Conservation (phyloP, 2,797 vertebrate species). For the Arnoldichthys spilopterus region DNA sequence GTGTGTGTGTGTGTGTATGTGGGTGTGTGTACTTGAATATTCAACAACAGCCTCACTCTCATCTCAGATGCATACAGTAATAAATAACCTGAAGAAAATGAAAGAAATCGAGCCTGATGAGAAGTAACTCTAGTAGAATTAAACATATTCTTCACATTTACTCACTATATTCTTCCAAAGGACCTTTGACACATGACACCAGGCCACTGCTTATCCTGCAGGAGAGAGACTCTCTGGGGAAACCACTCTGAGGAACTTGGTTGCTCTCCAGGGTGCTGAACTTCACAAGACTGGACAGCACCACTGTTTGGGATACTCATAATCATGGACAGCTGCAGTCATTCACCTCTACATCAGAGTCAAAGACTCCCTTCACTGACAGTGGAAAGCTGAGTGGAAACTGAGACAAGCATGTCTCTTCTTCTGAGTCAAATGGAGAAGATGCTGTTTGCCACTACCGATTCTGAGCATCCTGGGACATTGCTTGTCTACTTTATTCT, state of each 20-base stretch:
- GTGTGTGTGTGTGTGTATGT: slow-evolving; percentile 6
- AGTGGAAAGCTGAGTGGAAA: neutral
- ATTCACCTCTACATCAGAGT: neutral
- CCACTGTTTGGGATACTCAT: neutral
- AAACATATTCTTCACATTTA: neutral
- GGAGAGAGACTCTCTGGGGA: neutral
- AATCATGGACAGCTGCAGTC: neutral
- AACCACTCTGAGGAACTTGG: neutral
- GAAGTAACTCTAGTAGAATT: neutral
- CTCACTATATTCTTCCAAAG: neutral
- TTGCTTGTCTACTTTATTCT: neutral
- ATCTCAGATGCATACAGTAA: slow-evolving; percentile 11
- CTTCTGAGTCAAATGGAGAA: neutral
- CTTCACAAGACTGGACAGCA: neutral
- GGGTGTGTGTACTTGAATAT: neutral
- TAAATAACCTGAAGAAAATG: neutral
- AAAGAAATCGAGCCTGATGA: neutral
- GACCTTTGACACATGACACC: neutral
- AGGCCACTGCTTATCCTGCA: neutral
- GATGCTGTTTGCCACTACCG: neutral
- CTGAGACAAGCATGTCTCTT: neutral
- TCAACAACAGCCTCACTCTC: neutral
- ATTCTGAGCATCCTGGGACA: neutral
- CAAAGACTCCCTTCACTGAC: neutral
- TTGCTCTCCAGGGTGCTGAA: slow-evolving; percentile 7